Conservation (phyloP, 2,888 invertebrate genomes). For the Malthinus flaveolus region DNA sequence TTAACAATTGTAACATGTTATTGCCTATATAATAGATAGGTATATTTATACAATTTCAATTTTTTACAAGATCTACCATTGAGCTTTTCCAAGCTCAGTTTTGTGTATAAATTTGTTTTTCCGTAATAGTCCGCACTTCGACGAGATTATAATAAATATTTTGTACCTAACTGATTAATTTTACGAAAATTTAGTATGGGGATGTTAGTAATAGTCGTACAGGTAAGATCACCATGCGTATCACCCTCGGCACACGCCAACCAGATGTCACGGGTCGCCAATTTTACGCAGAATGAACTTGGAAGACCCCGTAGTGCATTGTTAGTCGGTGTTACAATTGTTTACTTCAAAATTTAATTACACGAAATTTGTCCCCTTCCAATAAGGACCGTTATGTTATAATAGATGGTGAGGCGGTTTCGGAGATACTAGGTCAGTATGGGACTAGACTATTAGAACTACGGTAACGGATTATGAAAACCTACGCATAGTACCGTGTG, state of each 20-base stretch:
- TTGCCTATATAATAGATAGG: too few species aligned
- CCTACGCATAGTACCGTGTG: slow-evolving; percentile 5
- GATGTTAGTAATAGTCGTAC: slow-evolving; percentile 21
- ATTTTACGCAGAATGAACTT: slow-evolving; percentile 38
- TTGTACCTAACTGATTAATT: slow-evolving; percentile 21
- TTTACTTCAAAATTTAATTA: slow-evolving; percentile 37
- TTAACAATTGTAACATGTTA: too few species aligned
- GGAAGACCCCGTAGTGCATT: slow-evolving; percentile 31
- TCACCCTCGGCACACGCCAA: slow-evolving; percentile 37
- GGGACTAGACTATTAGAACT: slow-evolving; percentile 22
- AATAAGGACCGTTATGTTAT: slow-evolving; percentile 24
- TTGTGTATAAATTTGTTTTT: neutral
- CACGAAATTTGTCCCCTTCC: slow-evolving; percentile 23
- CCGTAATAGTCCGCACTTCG: slow-evolving; percentile 7
- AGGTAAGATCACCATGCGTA: slow-evolving; percentile 32
- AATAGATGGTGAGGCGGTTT: neutral
- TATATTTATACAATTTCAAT: too few species aligned
- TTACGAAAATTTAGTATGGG: slow-evolving; percentile 6
- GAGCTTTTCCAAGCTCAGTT: too few species aligned
- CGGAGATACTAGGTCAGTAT: slow-evolving; percentile 25
- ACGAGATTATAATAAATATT: slow-evolving; percentile 16
- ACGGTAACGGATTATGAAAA: slow-evolving; percentile 26
- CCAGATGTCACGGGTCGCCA: slow-evolving; percentile 41
- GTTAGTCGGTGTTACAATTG: slow-evolving; percentile 33
- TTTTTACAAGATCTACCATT: too few species aligned